A percentile compares a stretch with the other conserved stretches of the same genome.
These are phyloP conservation scores for Sympetrum striolatum DNA, from an alignment of 2,888 invertebrate species.

Conservation along the genomic window DNA sequence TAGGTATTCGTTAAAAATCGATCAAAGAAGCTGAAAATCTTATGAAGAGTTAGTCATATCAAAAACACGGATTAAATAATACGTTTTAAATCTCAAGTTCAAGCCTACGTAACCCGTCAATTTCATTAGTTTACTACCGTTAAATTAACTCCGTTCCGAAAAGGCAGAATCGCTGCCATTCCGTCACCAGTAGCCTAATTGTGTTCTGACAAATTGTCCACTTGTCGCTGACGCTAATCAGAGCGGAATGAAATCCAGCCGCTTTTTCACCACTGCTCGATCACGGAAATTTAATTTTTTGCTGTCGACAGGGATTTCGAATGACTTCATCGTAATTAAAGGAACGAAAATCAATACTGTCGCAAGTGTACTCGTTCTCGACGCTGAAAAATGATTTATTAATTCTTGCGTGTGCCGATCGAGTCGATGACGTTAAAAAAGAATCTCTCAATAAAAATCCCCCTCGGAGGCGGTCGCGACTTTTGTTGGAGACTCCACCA, in stretches of 20 bases:
- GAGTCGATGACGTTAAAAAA: not conserved
- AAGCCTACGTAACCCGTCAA: too few relatives aligned
- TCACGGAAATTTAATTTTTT: not conserved
- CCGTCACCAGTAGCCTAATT: not conserved
- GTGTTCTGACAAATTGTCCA: not conserved
- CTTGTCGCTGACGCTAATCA: not conserved
- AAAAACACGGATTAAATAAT: too few relatives aligned
- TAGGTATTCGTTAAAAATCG: too few relatives aligned
- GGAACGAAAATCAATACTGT: not conserved
- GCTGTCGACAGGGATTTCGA: not conserved
- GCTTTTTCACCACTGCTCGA: not conserved
- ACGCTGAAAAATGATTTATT: not conserved
- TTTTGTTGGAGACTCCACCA: not conserved
- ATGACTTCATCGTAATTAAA: not conserved
- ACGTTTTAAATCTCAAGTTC: too few relatives aligned
- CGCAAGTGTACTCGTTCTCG: not conserved
- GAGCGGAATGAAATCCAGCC: not conserved
- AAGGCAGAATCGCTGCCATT: not conserved
- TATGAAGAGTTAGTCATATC: too few relatives aligned
- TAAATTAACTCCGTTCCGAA: too few relatives aligned
- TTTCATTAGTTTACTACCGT: too few relatives aligned
- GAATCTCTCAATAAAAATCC: not conserved
- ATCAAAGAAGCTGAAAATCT: too few relatives aligned
- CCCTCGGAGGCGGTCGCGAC: not conserved
- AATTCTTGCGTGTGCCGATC: not conserved